Evolutionary conservation across 2,888 invertebrate species (phyloP).

Genomic region (Bruchidius siliquastri): DNA sequence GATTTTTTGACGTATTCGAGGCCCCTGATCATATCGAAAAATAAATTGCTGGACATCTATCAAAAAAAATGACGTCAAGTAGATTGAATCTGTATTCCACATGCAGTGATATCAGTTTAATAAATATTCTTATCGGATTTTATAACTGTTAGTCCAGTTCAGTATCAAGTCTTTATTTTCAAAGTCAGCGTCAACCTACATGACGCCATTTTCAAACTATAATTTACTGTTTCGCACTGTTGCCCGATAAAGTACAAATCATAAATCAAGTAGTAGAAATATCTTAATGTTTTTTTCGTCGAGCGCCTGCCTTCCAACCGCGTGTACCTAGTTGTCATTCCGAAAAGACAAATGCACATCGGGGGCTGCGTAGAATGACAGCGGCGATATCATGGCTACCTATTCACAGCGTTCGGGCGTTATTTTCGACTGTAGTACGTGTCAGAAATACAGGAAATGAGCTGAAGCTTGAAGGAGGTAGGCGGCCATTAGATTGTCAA

Average conservation of each 20-base stretch:
- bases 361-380: not conserved
- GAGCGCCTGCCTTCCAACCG: not conserved
- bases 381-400: not conserved
- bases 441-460: slow-evolving; percentile 21
- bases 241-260: not conserved
- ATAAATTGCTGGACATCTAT: too few species aligned
- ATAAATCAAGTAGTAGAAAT: not conserved
- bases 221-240: not conserved
- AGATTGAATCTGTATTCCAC: too few species aligned
- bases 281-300: not conserved
- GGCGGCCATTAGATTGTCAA: slow-evolving; percentile 27
- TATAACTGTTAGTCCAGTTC: too few species aligned
- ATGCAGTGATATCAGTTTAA: too few species aligned
- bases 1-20: too few species aligned
- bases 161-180: too few species aligned
- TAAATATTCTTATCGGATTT: too few species aligned
- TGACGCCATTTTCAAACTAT: too few species aligned
- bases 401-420: not conserved
- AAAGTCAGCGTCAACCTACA: too few species aligned
- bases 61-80: too few species aligned
- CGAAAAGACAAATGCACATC: not conserved
- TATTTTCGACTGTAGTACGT: not conserved
- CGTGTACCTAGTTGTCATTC: not conserved
- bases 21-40: too few species aligned
- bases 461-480: slow-evolving; percentile 13